Percentiles rank a stretch among this genome's conserved stretches.
Evolutionary conservation across 2,888 invertebrate species (phyloP).

Genomic region (Diachrysia chrysitis): DNA sequence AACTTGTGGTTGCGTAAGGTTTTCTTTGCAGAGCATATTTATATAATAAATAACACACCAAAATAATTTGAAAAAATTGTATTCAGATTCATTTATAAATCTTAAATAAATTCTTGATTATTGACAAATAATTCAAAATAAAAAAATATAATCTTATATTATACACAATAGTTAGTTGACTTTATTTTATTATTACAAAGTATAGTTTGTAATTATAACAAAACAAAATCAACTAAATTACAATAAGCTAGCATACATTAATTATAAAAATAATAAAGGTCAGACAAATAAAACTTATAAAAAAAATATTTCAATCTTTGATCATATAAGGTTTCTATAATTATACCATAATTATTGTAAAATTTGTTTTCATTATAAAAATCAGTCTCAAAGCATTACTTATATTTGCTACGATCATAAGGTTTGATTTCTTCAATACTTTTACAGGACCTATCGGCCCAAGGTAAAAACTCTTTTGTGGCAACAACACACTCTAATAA

Average conservation of each 20-base stretch:
- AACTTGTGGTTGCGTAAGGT: too few relatives aligned
- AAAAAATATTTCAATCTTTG: not conserved
- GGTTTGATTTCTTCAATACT: slow-evolving; percentile 69
- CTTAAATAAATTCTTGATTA: not conserved
- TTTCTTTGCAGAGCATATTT: too few relatives aligned
- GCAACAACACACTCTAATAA: slow-evolving; percentile 90
- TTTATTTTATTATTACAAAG: not conserved
- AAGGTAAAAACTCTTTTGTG: slow-evolving; percentile 89
- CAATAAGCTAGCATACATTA: not conserved
- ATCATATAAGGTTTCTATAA: too few relatives aligned
- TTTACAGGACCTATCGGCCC: slow-evolving; percentile 78
- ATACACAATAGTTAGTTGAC: too few relatives aligned
- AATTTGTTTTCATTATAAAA: not conserved
- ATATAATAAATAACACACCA: too few relatives aligned
- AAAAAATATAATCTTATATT: not conserved
- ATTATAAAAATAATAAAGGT: not conserved
- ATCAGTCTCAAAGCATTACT: slow-evolving; percentile 8
- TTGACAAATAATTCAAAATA: not conserved
- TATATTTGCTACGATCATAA: slow-evolving; percentile 58
- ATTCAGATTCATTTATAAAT: too few relatives aligned
- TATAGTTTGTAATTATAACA: not conserved
- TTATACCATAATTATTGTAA: not conserved
- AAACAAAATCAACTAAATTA: not conserved
- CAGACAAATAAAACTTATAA: not conserved
- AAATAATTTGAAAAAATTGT: too few relatives aligned